phyloP scores from a whole-genome alignment of 2,888 invertebrate genomes.

The Tetheella fluctuosa region DNA sequence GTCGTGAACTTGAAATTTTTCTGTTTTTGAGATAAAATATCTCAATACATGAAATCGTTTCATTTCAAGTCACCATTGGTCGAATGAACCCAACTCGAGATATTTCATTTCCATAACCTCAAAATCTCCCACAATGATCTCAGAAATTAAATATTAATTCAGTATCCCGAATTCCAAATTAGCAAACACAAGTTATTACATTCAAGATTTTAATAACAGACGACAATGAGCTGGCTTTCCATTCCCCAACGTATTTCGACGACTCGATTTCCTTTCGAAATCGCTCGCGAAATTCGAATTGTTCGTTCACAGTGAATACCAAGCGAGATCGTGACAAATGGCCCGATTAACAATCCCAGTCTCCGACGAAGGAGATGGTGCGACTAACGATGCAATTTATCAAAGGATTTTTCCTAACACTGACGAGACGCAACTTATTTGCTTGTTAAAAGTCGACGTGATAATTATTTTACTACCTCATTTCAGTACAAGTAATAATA shows the following conservation, averaged over 20 bases:
- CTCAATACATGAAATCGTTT: no score
- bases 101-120: not conserved
- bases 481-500: not conserved
- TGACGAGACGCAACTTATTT: slow-evolving; percentile 67
- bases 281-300: slow-evolving; percentile 71
- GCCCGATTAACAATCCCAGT: slow-evolving; percentile 79
- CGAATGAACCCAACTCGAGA: no score
- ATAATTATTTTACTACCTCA: slow-evolving; percentile 30
- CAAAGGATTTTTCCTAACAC: slow-evolving; percentile 77
- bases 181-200: slow-evolving; percentile 9
- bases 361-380: slow-evolving; percentile 71
- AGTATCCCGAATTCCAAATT: not conserved
- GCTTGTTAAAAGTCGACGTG: slow-evolving; percentile 60
- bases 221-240: slow-evolving; percentile 5
- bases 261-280: slow-evolving; percentile 58
- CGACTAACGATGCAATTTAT: slow-evolving; percentile 81
- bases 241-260: slow-evolving; percentile 38
- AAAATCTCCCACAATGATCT: not conserved
- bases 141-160: slow-evolving; percentile 3
- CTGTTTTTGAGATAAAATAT: no score
- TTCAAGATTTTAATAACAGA: not conserved
- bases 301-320: slow-evolving; percentile 68
- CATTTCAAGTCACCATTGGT: no score
- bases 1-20: no score
- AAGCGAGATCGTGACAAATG: slow-evolving; percentile 80